Conservation (phyloP, 2,888 invertebrate species). For the Eugnorisma glareosa region DNA sequence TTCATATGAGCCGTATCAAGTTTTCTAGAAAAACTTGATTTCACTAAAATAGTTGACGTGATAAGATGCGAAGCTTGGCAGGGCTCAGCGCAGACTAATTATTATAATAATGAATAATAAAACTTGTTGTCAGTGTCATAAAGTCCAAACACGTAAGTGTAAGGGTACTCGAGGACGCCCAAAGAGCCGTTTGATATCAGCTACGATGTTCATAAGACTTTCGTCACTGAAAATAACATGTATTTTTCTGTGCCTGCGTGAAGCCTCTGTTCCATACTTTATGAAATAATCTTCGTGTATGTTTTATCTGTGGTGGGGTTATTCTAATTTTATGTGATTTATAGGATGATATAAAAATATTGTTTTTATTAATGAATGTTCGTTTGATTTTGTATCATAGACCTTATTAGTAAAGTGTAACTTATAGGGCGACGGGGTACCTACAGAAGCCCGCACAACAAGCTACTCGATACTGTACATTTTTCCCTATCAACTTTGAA, state of each 20-base stretch:
- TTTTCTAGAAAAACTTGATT: not conserved
- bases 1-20: not conserved
- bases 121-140: not conserved
- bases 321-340: constrained; percentile 15
- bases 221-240: not conserved
- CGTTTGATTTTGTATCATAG: not conserved
- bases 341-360: constrained; percentile 30
- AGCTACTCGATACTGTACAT: no score
- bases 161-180: not conserved
- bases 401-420: not conserved
- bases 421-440: not conserved
- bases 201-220: not conserved
- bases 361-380: not conserved
- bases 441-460: no score
- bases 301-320: constrained; percentile 34
- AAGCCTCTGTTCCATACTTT: not conserved
- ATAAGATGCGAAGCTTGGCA: no score
- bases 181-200: not conserved
- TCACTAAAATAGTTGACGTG: not conserved
- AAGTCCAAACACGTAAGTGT: not conserved
- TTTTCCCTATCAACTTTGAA: no score
- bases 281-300: constrained; percentile 17
- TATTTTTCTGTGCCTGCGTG: not conserved
- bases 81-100: not conserved
- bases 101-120: constrained; percentile 4